Percentiles rank a stretch among this genome's conserved stretches.
Conservation (phyloP, 2,888 invertebrate species). For the Platycheirus albimanus region DNA sequence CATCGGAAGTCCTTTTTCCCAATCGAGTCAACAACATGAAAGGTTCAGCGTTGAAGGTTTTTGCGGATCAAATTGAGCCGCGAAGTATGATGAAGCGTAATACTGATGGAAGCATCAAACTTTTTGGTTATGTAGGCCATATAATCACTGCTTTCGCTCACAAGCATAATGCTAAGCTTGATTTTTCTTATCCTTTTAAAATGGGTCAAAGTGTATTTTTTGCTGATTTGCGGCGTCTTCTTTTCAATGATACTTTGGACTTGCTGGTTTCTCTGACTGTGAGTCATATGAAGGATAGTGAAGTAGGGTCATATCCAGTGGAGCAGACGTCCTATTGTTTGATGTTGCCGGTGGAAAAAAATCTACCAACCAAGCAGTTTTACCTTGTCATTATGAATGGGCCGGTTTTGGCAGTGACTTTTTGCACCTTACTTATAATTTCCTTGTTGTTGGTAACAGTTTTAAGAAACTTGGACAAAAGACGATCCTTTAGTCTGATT, state of each 20-base stretch:
- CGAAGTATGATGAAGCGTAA: constrained; percentile 3
- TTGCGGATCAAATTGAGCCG: constrained; percentile 45
- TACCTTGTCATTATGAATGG: constrained; percentile 11
- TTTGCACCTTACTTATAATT: neutral
- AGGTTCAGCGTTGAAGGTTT: constrained; percentile 2
- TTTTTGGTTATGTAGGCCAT: constrained; percentile 33
- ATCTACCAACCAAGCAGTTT: constrained; percentile 21
- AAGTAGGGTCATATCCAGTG: constrained; percentile 18
- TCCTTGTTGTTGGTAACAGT: neutral
- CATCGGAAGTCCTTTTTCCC: neutral
- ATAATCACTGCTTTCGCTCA: constrained; percentile 6
- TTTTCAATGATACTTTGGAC: constrained; percentile 43
- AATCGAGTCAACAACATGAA: constrained; percentile 11
- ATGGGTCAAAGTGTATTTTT: constrained; percentile 17
- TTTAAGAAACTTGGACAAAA: neutral
- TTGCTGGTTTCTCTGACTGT: constrained; percentile 24
- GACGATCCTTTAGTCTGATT: neutral
- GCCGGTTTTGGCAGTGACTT: neutral
- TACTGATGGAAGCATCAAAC: neutral
- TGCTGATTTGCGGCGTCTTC: neutral
- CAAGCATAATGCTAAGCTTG: constrained; percentile 28
- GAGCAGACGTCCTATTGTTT: constrained; percentile 33
- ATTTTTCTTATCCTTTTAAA: neutral
- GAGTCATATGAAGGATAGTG: neutral
- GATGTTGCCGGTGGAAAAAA: constrained; percentile 39